Evolutionary conservation across 2,888 invertebrate species (phyloP).

Genomic region (Abrostola triplasia): DNA sequence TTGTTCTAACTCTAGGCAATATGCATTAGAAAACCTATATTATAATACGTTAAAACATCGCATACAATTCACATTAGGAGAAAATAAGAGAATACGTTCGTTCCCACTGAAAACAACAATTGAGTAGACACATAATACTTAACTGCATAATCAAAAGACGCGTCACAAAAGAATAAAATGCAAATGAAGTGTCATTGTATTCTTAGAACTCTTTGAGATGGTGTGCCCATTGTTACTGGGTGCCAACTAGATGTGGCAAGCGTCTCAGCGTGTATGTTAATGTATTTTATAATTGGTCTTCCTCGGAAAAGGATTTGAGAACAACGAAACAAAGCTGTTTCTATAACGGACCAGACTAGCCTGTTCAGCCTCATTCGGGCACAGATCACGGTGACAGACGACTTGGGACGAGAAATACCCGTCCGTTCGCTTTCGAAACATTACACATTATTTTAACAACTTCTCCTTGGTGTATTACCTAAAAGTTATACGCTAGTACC

Average conservation of each 20-base stretch:
- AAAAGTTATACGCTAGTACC: neutral
- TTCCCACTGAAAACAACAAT: neutral
- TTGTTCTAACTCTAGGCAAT: too few relatives aligned
- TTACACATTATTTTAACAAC: slow-evolving; percentile 3
- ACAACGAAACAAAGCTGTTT: slow-evolving; percentile 44
- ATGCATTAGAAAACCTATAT: too few relatives aligned
- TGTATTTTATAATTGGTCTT: slow-evolving; percentile 7
- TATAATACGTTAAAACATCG: too few relatives aligned
- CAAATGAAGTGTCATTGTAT: slow-evolving; percentile 18
- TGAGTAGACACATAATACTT: slow-evolving; percentile 5
- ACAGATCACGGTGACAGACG: slow-evolving; percentile 45
- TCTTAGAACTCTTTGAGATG: slow-evolving; percentile 15
- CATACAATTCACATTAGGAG: too few relatives aligned
- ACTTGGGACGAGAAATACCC: slow-evolving; percentile 29
- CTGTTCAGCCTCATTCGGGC: slow-evolving; percentile 42
- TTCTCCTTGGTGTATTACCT: neutral
- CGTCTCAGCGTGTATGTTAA: neutral
- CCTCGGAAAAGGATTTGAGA: slow-evolving; percentile 39
- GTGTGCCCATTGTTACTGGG: slow-evolving; percentile 11
- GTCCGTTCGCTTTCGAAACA: slow-evolving; percentile 39
- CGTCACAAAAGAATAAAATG: slow-evolving; percentile 24
- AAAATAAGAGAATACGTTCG: too few relatives aligned
- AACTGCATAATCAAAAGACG: slow-evolving; percentile 4
- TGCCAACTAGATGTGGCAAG: neutral
- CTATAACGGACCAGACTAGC: slow-evolving; percentile 30